Evolutionary conservation across 1,140 invertebrate species (phyloP), one percentile per base, ranked within the genome.

Genomic region (Papilio glaucus): DNA sequence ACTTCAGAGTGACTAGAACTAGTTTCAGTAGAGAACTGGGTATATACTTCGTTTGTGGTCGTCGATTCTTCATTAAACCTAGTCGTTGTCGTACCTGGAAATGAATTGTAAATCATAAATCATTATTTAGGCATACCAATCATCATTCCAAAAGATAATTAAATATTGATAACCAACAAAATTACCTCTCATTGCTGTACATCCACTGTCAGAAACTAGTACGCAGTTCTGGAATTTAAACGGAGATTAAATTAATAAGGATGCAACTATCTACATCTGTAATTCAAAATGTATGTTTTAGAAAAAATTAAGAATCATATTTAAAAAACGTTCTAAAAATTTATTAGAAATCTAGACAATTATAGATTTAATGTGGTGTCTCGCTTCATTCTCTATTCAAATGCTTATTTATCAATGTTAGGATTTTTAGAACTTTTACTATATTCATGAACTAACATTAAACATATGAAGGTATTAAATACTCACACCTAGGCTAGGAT

Each of bases 401-500:
- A n/a, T n/a, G n/a, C n/a, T n/a, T n/a, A n/a, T n/a, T n/a, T n/a
- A 33, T 33, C 29, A 33, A 33, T 33, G n/a, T n/a, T n/a, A n/a
- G n/a, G n/a, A 33, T 33, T 33, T 33, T 33, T 33, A 33, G 29
- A 33, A 63, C 13, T 4, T 26, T 60, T 62, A 37, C 8, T 15
- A 60, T 33, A 53, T 3, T 41, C 15, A 0, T 18, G 68, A 41
- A 41, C 13, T n/a, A 0, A 41, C 29, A 33, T 33, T 6, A 33
- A 2, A 33, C 29, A 33, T 3, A 33, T 33, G 29, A 33, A 13
- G 13, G 0, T n/a, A 26, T 39, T 38, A 37, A 38, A 67, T 72
- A 79, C 79, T 80, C 62, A 88, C 86, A 41, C 62, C 49, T 7
- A 42, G 3, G 6, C 24, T 24, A 1, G 79, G 74, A 75, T 88